Percentiles rank a stretch among this genome's conserved stretches.
phyloP scores from a whole-genome alignment of 2,113 vertebrate species.

The Channa maculata region DNA sequence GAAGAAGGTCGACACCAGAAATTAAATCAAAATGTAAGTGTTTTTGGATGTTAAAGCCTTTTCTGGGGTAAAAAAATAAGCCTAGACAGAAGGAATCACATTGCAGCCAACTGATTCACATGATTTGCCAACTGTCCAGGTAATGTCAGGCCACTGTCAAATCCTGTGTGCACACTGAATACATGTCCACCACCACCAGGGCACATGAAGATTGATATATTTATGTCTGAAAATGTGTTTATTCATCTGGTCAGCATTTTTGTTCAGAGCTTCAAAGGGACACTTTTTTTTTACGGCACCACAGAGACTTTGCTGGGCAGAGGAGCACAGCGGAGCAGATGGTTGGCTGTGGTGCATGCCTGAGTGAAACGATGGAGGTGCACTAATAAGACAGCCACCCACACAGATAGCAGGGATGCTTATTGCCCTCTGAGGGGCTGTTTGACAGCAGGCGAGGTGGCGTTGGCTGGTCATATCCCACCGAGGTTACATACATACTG shows the following conservation, averaged over 20 bases:
- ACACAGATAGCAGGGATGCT: constrained; percentile 90
- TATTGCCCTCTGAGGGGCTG: constrained; percentile 92
- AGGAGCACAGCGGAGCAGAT: constrained; percentile 92
- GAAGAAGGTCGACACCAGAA: not conserved
- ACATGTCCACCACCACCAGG: constrained; percentile 6
- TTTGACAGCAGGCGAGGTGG: constrained; percentile 86
- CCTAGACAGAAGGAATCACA: not conserved
- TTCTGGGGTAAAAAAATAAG: not conserved
- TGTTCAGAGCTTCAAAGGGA: constrained; percentile 56
- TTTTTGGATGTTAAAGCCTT: not conserved
- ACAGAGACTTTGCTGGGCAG: constrained; percentile 88
- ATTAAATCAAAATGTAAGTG: not conserved
- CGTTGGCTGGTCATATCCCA: constrained; percentile 44
- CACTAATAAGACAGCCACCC: constrained; percentile 93
- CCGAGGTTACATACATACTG: constrained; percentile 60
- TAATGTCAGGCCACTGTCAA: constrained; percentile 9
- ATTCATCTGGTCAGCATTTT: constrained; percentile 69
- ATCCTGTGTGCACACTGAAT: not conserved
- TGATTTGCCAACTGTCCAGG: not conserved
- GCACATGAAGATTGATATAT: constrained; percentile 20
- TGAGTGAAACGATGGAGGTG: constrained; percentile 91
- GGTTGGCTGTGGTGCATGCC: constrained; percentile 93
- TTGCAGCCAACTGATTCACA: not conserved
- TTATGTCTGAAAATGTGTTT: constrained; percentile 29
- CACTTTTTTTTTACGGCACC: constrained; percentile 77